Conservation (phyloP, 2,113 vertebrate genomes). For the Nanger granti region DNA sequence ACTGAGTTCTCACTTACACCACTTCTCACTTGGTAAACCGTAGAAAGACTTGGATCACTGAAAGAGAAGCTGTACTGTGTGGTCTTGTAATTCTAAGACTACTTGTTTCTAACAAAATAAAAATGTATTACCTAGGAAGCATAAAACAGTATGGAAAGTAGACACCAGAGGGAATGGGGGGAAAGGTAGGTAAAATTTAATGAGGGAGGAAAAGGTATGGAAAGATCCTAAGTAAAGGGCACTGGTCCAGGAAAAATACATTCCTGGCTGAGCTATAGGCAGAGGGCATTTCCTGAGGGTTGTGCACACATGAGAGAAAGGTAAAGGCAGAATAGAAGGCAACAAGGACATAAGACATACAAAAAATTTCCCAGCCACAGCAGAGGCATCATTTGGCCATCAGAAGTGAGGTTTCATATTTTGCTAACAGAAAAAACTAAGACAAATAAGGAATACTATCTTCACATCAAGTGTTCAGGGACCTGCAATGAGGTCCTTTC, state of each 20-base stretch:
- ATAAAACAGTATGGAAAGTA: slow-evolving; percentile 14
- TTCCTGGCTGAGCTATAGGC: background rate
- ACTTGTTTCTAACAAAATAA: slow-evolving; percentile 25
- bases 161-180: background rate
- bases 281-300: slow-evolving; percentile 4
- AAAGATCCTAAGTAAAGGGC: slow-evolving; percentile 27
- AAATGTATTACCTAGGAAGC: slow-evolving; percentile 8
- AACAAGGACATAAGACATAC: background rate
- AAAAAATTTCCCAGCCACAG: background rate
- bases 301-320: background rate
- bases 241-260: slow-evolving; percentile 43
- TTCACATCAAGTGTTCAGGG: background rate
- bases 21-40: background rate
- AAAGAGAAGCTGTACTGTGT: background rate
- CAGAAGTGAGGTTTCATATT: background rate
- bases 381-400: background rate
- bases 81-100: background rate
- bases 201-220: background rate
- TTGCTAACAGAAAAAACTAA: background rate
- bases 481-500: background rate
- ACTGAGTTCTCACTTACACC: background rate
- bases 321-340: background rate
- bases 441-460: background rate
- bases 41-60: background rate
- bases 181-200: slow-evolving; percentile 26